Conservation (phyloP, 2,113 vertebrate genomes). For the Etheostoma spectabile region DNA sequence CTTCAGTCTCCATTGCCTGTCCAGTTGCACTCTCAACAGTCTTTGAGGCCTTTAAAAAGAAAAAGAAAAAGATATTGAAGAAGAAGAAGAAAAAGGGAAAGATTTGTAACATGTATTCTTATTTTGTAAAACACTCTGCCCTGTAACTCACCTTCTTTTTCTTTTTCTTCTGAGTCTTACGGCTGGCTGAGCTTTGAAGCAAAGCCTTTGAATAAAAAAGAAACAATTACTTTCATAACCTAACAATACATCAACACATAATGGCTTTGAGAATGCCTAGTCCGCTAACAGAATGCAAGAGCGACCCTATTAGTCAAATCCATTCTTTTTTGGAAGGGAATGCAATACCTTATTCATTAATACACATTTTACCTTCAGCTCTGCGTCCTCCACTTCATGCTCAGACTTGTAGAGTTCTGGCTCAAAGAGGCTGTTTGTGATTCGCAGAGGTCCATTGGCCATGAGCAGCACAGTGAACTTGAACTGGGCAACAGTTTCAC, state of each 20-base stretch:
- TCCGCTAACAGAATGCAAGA: constrained; percentile 12
- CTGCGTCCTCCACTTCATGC: constrained; percentile 93
- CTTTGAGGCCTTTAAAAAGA: constrained; percentile 90
- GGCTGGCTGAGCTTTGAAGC: constrained; percentile 95
- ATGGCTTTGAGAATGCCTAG: constrained; percentile 13
- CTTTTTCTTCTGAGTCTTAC: constrained; percentile 99
- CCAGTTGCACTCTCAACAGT: constrained; percentile 93
- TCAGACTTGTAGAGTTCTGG: constrained; percentile 95
- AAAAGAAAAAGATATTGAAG: not conserved
- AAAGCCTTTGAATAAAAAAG: constrained; percentile 85
- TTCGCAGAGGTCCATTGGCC: constrained; percentile 97
- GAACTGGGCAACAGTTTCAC: constrained; percentile 96
- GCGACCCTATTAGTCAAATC: not conserved
- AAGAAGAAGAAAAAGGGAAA: not conserved
- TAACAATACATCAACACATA: constrained; percentile 26
- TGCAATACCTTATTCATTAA: not conserved
- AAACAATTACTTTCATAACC: constrained; percentile 5
- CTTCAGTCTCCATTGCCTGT: constrained; percentile 89
- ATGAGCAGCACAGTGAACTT: constrained; percentile 98
- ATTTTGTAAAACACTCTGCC: too few species aligned
- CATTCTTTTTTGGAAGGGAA: not conserved
- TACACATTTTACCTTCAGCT: constrained; percentile 89
- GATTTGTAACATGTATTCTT: too few species aligned
- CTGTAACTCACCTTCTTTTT: constrained; percentile 95
- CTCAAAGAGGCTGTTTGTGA: constrained; percentile 94